phyloP scores from a whole-genome alignment of 2,113 vertebrate genomes.

The Acinonyx jubatus region DNA sequence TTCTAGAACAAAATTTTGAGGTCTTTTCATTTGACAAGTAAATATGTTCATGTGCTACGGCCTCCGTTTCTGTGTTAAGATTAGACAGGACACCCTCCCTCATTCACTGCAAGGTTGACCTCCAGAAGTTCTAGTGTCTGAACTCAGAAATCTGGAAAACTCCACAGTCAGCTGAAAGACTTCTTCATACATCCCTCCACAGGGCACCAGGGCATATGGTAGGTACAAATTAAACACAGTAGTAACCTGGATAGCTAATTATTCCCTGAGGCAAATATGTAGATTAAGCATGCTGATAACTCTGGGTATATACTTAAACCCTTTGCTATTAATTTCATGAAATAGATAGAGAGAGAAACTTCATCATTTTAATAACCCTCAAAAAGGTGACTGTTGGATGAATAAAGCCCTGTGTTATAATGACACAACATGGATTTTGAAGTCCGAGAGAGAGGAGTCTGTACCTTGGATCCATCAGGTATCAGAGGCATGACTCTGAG shows the following conservation, averaged over 20 bases:
- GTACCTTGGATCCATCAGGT: not conserved
- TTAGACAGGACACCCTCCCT: not conserved
- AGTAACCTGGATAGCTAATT: slow-evolving; percentile 53
- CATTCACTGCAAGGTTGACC: not conserved
- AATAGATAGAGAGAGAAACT: not conserved
- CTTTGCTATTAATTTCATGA: slow-evolving; percentile 28
- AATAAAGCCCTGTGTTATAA: not conserved
- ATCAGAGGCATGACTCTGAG: not conserved
- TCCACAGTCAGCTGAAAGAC: not conserved
- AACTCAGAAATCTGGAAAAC: not conserved
- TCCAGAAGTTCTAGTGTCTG: not conserved
- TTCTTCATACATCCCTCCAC: not conserved
- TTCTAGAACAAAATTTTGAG: not conserved
- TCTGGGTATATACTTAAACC: not conserved
- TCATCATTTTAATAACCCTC: not conserved
- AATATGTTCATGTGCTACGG: no score
- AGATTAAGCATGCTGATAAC: slow-evolving; percentile 12
- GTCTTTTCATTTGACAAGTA: not conserved
- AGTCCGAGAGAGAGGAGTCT: not conserved
- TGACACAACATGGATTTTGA: not conserved
- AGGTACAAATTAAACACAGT: slow-evolving; percentile 65
- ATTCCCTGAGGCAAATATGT: slow-evolving; percentile 12
- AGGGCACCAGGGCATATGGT: slow-evolving; percentile 39
- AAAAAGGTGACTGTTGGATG: not conserved
- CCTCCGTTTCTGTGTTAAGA: not conserved